Conservation (phyloP, 2,113 vertebrate species). For the Pungitius pungitius region DNA sequence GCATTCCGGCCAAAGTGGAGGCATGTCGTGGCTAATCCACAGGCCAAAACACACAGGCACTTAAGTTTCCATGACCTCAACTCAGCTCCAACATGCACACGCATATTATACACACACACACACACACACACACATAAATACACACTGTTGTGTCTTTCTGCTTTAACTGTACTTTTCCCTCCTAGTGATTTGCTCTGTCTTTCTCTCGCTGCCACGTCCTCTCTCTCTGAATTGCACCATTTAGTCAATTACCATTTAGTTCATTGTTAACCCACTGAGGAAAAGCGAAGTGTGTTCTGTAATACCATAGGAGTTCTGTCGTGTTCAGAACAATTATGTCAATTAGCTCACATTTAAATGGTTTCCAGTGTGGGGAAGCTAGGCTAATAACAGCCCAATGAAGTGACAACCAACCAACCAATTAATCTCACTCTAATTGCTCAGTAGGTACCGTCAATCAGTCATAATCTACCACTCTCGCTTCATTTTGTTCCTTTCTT, state of each 20-base stretch:
- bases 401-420: constrained; percentile 63
- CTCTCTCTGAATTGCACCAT: constrained; percentile 39
- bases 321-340: constrained; percentile 67
- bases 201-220: constrained; percentile 21
- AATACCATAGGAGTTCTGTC: constrained; percentile 63
- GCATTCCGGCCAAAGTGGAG: constrained; percentile 62
- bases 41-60: constrained; percentile 56
- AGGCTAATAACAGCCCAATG: constrained; percentile 67
- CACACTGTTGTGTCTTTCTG: constrained; percentile 17
- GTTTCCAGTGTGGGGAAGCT: constrained; percentile 60
- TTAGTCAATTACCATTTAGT: constrained; percentile 58
- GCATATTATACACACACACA: constrained; percentile 16
- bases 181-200: constrained; percentile 35
- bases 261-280: constrained; percentile 56
- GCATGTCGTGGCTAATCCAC: constrained; percentile 69
- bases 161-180: constrained; percentile 4
- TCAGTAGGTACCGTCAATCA: constrained; percentile 65
- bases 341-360: constrained; percentile 71
- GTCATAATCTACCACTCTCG: constrained; percentile 28
- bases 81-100: constrained; percentile 44
- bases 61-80: constrained; percentile 77
- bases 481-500: constrained; percentile 12
- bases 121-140: neutral
- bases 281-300: constrained; percentile 37
- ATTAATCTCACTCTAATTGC: constrained; percentile 73